Conservation (phyloP, 1,140 invertebrate genomes). For the Apis dorsata region DNA sequence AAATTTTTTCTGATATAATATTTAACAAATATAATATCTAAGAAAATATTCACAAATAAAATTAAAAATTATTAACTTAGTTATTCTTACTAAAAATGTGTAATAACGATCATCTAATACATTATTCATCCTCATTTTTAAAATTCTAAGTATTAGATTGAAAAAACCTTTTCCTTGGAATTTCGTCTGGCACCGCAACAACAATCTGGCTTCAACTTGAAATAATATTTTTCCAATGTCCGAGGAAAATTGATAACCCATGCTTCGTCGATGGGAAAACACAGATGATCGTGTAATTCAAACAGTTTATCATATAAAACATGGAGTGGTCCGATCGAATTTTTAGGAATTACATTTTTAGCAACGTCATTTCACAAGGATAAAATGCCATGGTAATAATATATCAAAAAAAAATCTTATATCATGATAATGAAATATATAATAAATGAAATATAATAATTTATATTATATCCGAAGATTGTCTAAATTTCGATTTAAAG, state of each 20-base stretch:
- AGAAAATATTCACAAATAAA: neutral
- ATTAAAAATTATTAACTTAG: neutral
- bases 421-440: constrained; percentile 12
- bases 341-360: constrained; percentile 30
- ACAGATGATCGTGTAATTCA: constrained; percentile 46
- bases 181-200: constrained; percentile 18
- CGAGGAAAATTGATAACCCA: constrained; percentile 51
- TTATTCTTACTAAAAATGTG: neutral
- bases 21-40: neutral
- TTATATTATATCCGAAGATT: neutral
- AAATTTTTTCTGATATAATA: too few relatives aligned
- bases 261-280: constrained; percentile 46
- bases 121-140: too few relatives aligned
- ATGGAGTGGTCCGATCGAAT: neutral
- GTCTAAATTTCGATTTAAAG: constrained; percentile 22
- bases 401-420: neutral
- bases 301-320: constrained; percentile 33
- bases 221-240: constrained; percentile 60
- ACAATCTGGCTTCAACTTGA: constrained; percentile 41
- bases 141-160: neutral
- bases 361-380: constrained; percentile 19
- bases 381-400: neutral
- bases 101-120: too few relatives aligned
- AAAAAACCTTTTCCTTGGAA: constrained; percentile 16
- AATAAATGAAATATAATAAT: neutral